Evolutionary conservation across 53 echinoderm and acorn worm species (phyloP), one percentile per base, ranked within the genome.

Genomic region (Arbacia lixula): DNA sequence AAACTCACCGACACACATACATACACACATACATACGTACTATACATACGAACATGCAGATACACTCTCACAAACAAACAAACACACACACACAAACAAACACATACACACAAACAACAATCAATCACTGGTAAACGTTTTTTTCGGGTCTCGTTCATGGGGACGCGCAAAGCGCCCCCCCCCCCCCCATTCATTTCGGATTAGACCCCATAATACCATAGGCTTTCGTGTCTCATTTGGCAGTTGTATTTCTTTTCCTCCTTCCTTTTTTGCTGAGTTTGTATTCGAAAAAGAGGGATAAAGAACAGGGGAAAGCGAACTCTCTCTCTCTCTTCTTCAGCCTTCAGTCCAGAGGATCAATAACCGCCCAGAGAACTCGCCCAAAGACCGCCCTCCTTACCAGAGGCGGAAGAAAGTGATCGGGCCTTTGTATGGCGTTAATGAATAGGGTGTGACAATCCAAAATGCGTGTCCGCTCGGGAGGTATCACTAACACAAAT

Each of bases 361-460:
- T 77, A 77, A 58, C 77, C 77, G 38, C 57, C 34, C 57, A 21
- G 36, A 56, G 52, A 77, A 77, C 77, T 77, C 17, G 58, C 37
- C 55, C 21, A 41, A 77, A 77, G 77, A 77, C 21, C 57, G 35
- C 21, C 32, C 57, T 36, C 39, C 36, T 36, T 77, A 57, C 77
- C 77, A 58, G 77, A 77, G 77, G 77, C 77, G 77, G 77, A 58
- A 57, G 58, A 57, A 77, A 77, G 77, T 57, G 77, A 77, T 77
- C 57, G 40, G 36, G 34, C 39, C 77, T 57, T 77, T 77, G 77
- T 77, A 36, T 10, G 38, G 39, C 37, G 58, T 39, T 77, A 77
- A 77, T 77, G 77, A 77, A 77, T 77, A 77, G 77, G 77, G 77
- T 57, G 77, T 77, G 77, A 77, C 77, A 39, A 77, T 25, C 41